Percentiles rank a stretch among this genome's conserved stretches.
phyloP scores from a whole-genome alignment of 1,140 invertebrate species.

The Pissodes strobi region DNA sequence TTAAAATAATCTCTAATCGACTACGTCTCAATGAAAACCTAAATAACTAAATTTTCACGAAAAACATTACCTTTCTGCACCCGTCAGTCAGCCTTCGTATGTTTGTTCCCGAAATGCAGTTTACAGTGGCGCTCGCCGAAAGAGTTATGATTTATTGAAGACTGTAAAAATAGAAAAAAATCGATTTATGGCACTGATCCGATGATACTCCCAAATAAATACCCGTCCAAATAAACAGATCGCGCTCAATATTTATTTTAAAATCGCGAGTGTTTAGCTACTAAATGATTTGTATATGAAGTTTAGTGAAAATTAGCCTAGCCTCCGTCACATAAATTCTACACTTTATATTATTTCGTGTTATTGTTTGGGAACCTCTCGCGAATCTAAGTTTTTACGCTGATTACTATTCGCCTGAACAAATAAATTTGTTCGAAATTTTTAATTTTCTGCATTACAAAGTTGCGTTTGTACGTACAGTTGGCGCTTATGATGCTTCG shows the following conservation, averaged over 20 bases:
- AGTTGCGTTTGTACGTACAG: too few species aligned
- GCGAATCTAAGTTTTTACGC: neutral
- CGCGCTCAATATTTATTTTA: constrained; percentile 32
- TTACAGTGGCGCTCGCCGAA: constrained; percentile 1
- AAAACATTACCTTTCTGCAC: too few species aligned
- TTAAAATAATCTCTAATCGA: too few species aligned
- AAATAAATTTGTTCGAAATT: neutral
- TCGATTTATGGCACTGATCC: constrained; percentile 27
- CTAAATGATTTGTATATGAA: constrained; percentile 38
- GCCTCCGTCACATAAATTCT: constrained; percentile 31
- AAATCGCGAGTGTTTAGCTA: constrained; percentile 34
- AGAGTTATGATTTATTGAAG: constrained; percentile 29
- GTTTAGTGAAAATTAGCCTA: constrained; percentile 33
- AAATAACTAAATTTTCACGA: too few species aligned
- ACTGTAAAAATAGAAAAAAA: constrained; percentile 25
- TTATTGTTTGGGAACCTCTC: constrained; percentile 25
- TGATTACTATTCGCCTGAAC: neutral
- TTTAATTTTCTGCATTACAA: too few species aligned
- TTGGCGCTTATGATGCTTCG: too few species aligned
- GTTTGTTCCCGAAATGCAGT: constrained; percentile 5
- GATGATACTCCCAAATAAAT: constrained; percentile 32
- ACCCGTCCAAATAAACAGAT: constrained; percentile 27
- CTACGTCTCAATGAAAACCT: too few species aligned
- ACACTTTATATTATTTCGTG: constrained; percentile 31
- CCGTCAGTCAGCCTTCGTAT: neutral